Evolutionary conservation across 2,113 vertebrate species (phyloP).

Genomic region (Holacanthus passer): DNA sequence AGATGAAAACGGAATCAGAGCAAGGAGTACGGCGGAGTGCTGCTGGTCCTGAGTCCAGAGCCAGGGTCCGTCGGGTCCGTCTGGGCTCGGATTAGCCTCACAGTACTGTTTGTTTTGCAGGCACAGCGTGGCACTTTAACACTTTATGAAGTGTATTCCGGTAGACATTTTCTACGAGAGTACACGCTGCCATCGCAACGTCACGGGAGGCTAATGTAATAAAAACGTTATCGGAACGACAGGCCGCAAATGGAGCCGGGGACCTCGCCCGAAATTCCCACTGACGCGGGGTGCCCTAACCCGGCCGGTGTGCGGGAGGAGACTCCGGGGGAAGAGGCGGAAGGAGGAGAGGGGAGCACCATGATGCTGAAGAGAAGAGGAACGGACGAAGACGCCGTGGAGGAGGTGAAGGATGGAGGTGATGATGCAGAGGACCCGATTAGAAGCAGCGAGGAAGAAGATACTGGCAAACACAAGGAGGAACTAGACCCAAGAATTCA

Average conservation of each 20-base stretch:
- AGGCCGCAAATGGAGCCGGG: conserved; percentile 81
- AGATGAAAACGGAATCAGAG: not conserved
- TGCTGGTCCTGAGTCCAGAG: too few species aligned
- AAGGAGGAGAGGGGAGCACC: conserved; percentile 40
- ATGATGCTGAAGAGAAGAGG: conserved; percentile 42
- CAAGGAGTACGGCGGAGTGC: not conserved
- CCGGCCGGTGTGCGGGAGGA: conserved; percentile 67
- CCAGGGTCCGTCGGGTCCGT: too few species aligned
- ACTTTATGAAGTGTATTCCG: not conserved
- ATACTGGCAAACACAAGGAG: conserved; percentile 76
- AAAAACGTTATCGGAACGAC: not conserved
- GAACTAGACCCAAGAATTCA: conserved; percentile 86
- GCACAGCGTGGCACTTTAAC: not conserved
- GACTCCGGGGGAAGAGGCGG: conserved; percentile 76
- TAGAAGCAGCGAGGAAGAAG: conserved; percentile 44
- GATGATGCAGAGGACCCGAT: not conserved
- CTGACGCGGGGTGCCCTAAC: conserved; percentile 53
- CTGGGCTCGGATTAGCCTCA: not conserved
- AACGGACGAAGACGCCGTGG: conserved; percentile 18
- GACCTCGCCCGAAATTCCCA: conserved; percentile 73
- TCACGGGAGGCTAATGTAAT: not conserved
- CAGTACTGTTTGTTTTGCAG: not conserved
- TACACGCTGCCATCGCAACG: not conserved
- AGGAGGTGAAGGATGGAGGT: conserved; percentile 42
- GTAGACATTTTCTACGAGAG: too few species aligned